Base-by-base conservation (phyloP, 2,113 vertebrate genomes). In the Acrocephalus kingi region DNA sequence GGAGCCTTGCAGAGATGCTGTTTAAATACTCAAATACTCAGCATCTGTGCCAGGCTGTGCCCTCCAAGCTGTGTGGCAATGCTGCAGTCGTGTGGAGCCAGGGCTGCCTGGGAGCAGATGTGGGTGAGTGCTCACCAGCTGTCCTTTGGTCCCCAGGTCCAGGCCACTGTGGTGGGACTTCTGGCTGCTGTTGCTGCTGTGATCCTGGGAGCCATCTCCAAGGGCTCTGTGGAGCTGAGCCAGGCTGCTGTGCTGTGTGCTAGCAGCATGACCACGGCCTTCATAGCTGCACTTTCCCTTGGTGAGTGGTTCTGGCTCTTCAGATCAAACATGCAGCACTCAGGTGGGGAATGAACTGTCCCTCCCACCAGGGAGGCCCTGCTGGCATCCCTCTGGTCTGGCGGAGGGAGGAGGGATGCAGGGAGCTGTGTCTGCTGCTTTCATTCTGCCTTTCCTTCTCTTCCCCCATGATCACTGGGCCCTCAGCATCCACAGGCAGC, bases 101-200 rank as follows among this genome's bases (percentile, higher is more conserved):
- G 84, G 48, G 33, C 56, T 87, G 74, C 27, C 39, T 7, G 41
- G 61, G 33, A 55, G 45, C 92, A 78, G 51, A 79, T 28, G 19
- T 8, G n/a, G 86, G 17, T 66, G 31, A 41, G 91, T 74, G 82
- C 81, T 95, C 51, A 87, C 79, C 88, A n/a, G 39, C 80, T 87
- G 83, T 92, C 16, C 86, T 95, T 73, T 68, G 73, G 13, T 84
- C 67, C 39, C 43, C 97, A 99, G 99, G 98, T 99, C 33, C 99
- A 99, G 97, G 99, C 99, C 88, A 99, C 99, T 0, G 98, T 99
- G 68, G 98, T 99, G 79, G 99, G 99, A 31, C 98, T 99, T 48
- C 98, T 99, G 84, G 99, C 99, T 11, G 99, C 99, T 1, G 10
- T 99, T n/a, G 98, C 98, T 12, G 99, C 99, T 3, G 93, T 99